Conservation (phyloP, 92 coral and sea anemone genomes). For the Desmophyllum pertusum region DNA sequence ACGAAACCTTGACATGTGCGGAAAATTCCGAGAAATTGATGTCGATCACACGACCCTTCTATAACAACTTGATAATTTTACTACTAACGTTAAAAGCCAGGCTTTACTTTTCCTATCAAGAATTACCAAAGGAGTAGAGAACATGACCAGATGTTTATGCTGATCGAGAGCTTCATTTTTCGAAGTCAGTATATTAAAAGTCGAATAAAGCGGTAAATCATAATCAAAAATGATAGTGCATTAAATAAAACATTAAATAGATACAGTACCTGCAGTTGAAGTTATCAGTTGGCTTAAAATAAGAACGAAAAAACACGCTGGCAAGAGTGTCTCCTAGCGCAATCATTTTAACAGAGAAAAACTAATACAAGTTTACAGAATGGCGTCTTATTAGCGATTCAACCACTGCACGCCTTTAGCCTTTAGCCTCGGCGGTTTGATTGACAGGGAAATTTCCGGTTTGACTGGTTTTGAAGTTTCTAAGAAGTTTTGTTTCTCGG, state of each 20-base stretch:
- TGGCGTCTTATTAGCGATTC: background rate
- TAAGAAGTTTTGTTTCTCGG: slow-evolving; percentile 1
- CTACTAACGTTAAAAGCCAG: too few relatives aligned
- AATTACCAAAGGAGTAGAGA: background rate
- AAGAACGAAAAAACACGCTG: background rate
- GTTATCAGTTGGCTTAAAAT: background rate
- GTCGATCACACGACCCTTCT: background rate
- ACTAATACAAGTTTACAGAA: background rate
- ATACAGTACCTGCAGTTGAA: slow-evolving; percentile 27
- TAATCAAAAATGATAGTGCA: too few relatives aligned
- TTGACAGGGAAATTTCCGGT: slow-evolving; percentile 1
- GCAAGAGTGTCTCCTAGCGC: background rate
- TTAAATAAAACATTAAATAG: background rate
- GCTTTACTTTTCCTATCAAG: background rate
- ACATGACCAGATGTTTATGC: too few relatives aligned
- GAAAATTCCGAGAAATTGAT: background rate
- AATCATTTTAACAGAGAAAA: background rate
- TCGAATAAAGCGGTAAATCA: too few relatives aligned
- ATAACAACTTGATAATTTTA: too few relatives aligned
- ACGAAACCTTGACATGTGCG: background rate
- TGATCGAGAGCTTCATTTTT: too few relatives aligned
- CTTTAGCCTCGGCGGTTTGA: background rate
- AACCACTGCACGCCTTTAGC: too few relatives aligned
- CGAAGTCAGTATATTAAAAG: too few relatives aligned
- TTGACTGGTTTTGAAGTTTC: slow-evolving; percentile 29